These are phyloP conservation scores for Oligia fasciuncula DNA, from an alignment of 2,888 invertebrate genomes.

Conservation along the genomic window DNA sequence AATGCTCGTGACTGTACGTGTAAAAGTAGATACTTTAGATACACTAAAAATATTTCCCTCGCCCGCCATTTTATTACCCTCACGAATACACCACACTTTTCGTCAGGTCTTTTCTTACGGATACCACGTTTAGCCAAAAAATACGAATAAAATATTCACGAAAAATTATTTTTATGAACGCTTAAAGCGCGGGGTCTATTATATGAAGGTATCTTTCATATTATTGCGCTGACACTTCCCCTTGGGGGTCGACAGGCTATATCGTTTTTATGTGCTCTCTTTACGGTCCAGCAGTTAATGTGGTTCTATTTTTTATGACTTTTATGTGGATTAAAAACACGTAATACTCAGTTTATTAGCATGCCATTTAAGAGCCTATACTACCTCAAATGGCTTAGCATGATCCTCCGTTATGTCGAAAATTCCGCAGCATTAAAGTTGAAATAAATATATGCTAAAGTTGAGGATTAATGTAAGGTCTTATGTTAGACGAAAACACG, in stretches of 20 bases:
- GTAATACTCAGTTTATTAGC: conserved; percentile 41
- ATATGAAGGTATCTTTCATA: conserved; percentile 56
- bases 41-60: not conserved
- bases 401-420: too few species aligned
- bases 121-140: conserved; percentile 24
- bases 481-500: too few species aligned
- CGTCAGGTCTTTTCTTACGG: conserved; percentile 8
- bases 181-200: conserved; percentile 51
- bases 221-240: conserved; percentile 60
- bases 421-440: too few species aligned
- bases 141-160: conserved; percentile 56
- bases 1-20: not conserved
- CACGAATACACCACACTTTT: not conserved
- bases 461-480: too few species aligned
- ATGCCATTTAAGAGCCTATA: too few species aligned
- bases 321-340: conserved; percentile 55
- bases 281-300: conserved; percentile 61
- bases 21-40: not conserved
- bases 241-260: conserved; percentile 55
- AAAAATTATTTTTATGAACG: conserved; percentile 56
- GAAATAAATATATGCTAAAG: too few species aligned
- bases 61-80: conserved; percentile 11
- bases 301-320: conserved; percentile 55
- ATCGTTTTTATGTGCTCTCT: conserved; percentile 57
- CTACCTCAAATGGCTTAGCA: too few species aligned